Base-by-base conservation (phyloP, 2,797 vertebrate species). In the Epinephelus awoara region DNA sequence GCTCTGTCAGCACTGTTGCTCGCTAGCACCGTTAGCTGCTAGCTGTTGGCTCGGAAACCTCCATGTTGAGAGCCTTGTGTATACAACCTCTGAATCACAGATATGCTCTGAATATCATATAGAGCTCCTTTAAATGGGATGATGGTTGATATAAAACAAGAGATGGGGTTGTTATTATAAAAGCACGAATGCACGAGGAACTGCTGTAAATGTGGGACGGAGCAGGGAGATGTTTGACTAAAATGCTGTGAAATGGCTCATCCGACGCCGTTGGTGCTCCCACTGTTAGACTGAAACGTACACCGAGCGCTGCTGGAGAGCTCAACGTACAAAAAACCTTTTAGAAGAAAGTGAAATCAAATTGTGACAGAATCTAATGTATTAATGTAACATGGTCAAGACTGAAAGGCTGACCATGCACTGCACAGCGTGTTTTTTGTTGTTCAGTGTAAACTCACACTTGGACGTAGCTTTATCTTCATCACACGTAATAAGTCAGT, bases 221-320 rank as follows among this genome's bases (percentile, higher is more conserved):
- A 76, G 56, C 2, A 9, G 49, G 44, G 38, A 70, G 50, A 59
- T 3, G 63, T 74, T 68, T 7, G 55, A 55, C 55, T 25, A 58
- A 62, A 76, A 83, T 14, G 62, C 85, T 86, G 87, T 89, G 75
- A 89, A 91, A 72, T 25, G 52, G 49, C 55, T 75, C 62, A n/a
- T 73, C 40, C 0, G 25, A 42, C 47, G 29, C 72, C 10, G 67
- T 23, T 38, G 63, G 70, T 82, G 49, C 77, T 75, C 73, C 52
- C 54, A 58, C 72, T 18, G 38, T 80, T 62, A 64, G 38, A 72
- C 50, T 61, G 38, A 61, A 76, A 56, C 40, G 18, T 3, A n/a
- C 72, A 67, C 55, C 1, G 6, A 77, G 34, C 5, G 38, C 63
- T 72, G 68, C 70, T 67, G 23, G 0, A 67, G 54, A 66, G 58